Evolutionary conservation across 2,113 vertebrate genomes (phyloP).

Genomic region (Podarcis raffonei): DNA sequence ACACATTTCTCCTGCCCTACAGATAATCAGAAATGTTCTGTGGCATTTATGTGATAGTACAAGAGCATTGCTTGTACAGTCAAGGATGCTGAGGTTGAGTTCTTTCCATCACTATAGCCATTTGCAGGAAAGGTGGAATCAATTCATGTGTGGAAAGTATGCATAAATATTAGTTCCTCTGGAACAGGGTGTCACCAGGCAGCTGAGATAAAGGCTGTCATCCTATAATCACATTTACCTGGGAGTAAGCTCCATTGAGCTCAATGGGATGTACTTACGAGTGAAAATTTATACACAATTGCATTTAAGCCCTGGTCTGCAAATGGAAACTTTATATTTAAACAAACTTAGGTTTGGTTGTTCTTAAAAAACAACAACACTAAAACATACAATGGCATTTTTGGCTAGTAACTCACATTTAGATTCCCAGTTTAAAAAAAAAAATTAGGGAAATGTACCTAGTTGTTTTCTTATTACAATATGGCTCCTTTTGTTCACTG

Average conservation of each 20-base stretch:
- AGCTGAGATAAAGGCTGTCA: not conserved
- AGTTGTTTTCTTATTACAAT: conserved; percentile 86
- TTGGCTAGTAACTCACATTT: conserved; percentile 77
- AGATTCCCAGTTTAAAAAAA: conserved; percentile 76
- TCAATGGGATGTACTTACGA: no score
- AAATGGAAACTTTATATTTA: conserved; percentile 45
- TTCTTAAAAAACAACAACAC: conserved; percentile 51
- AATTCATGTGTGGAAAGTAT: not conserved
- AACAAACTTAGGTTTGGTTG: conserved; percentile 54
- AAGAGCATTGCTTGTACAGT: not conserved
- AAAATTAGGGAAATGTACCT: conserved; percentile 81
- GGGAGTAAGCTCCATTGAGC: no score
- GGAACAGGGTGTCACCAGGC: no score
- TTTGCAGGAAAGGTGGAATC: not conserved
- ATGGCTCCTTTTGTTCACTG: conserved; percentile 81
- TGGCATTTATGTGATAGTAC: not conserved
- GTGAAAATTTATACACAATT: no score
- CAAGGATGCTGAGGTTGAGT: not conserved
- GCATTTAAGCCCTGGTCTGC: conserved; percentile 7
- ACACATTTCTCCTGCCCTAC: not conserved
- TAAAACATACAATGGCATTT: conserved; percentile 73
- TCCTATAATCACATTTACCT: not conserved
- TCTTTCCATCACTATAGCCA: not conserved
- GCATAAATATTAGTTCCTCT: not conserved
- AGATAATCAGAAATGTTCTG: not conserved